A percentile compares a stretch with the other conserved stretches of the same genome.
Evolutionary conservation across 2,888 invertebrate genomes (phyloP).

Genomic region (Embidobia sp.): DNA sequence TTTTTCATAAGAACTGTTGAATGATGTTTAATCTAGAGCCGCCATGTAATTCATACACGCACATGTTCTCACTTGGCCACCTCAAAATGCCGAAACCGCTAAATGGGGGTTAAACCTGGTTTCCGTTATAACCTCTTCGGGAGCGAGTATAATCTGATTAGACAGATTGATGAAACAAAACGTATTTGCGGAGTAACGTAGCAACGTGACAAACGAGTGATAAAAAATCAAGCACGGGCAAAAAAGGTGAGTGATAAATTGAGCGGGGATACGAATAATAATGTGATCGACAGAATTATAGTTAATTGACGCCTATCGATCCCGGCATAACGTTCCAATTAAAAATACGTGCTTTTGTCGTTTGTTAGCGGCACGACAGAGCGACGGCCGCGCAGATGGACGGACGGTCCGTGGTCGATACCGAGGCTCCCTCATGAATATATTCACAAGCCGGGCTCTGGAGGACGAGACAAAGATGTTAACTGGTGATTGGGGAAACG

Average conservation of each 20-base stretch:
- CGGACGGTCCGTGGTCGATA: slow-evolving; percentile 71
- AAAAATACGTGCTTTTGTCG: slow-evolving; percentile 72
- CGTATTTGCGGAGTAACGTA: background rate
- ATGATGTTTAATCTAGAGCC: too few species aligned
- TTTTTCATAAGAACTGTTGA: too few species aligned
- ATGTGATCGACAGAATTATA: slow-evolving; percentile 68
- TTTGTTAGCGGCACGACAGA: slow-evolving; percentile 68
- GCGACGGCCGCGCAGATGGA: slow-evolving; percentile 62
- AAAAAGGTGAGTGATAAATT: slow-evolving; percentile 5
- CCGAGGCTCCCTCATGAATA: slow-evolving; percentile 77
- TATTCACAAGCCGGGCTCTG: slow-evolving; percentile 75
- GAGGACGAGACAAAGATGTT: slow-evolving; percentile 78
- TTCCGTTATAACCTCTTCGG: background rate
- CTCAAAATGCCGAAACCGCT: background rate
- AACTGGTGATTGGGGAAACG: slow-evolving; percentile 78
- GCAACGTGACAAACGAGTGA: background rate
- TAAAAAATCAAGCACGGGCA: slow-evolving; percentile 2
- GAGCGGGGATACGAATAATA: slow-evolving; percentile 52
- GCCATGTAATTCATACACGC: too few species aligned
- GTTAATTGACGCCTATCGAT: slow-evolving; percentile 71
- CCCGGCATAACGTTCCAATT: slow-evolving; percentile 70
- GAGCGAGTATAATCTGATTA: slow-evolving; percentile 3
- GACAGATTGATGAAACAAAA: slow-evolving; percentile 1
- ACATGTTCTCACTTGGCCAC: too few species aligned
- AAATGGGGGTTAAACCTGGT: slow-evolving; percentile 1